Percentiles rank a stretch among this genome's conserved stretches.
phyloP scores from a whole-genome alignment of 2,113 vertebrate species.

The Psophia crepitans region DNA sequence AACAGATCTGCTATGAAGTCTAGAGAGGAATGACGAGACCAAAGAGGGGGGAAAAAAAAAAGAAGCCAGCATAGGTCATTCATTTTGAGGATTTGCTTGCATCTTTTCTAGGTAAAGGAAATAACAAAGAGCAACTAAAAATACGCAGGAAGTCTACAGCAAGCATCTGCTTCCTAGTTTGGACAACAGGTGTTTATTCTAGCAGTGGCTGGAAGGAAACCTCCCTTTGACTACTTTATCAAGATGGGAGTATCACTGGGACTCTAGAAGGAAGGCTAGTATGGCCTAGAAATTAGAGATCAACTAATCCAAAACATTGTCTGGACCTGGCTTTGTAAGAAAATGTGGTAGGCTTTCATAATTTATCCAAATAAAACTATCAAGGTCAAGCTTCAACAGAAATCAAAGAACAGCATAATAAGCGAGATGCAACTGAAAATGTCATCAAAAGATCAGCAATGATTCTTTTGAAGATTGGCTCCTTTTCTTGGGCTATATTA shows the following conservation, averaged over 20 bases:
- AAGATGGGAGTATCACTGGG: not conserved
- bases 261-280: not conserved
- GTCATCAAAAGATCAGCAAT: not conserved
- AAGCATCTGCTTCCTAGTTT: not conserved
- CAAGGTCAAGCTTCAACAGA: not conserved
- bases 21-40: not conserved
- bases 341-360: not conserved
- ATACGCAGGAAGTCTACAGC: not conserved
- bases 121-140: not conserved
- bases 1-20: not conserved
- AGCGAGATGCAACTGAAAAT: not conserved
- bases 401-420: not conserved
- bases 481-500: not conserved
- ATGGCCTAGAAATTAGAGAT: not conserved
- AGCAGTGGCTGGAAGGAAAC: not conserved
- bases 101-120: not conserved
- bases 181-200: not conserved
- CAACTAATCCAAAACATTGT: not conserved
- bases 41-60: not conserved
- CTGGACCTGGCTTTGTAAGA: not conserved
- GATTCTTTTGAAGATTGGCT: not conserved
- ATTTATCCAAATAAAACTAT: not conserved
- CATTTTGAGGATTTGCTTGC: not conserved
- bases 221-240: not conserved
- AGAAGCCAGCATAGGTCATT: not conserved